Conservation (phyloP, 2,888 invertebrate species). For the Cremastinae sp. region DNA sequence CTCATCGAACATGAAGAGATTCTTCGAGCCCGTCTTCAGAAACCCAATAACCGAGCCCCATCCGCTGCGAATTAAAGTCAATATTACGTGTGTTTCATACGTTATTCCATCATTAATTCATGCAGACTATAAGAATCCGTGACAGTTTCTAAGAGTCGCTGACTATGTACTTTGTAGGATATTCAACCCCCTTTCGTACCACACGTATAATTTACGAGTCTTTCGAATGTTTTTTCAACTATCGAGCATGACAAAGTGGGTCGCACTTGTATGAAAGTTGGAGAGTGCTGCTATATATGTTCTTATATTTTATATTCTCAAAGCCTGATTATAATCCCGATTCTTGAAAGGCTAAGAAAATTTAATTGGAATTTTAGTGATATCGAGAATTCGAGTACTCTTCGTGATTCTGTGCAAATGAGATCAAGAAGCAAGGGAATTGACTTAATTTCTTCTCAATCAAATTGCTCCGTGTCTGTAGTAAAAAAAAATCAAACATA, state of each 20-base stretch:
- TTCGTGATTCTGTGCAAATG: too few relatives aligned
- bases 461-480: background rate
- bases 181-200: slow-evolving; percentile 40
- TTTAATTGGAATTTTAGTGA: too few relatives aligned
- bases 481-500: slow-evolving; percentile 4
- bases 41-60: slow-evolving; percentile 89
- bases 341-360: background rate
- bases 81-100: background rate
- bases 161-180: slow-evolving; percentile 38
- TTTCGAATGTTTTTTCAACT: slow-evolving; percentile 3
- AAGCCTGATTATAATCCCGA: background rate
- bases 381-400: too few relatives aligned
- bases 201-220: slow-evolving; percentile 43
- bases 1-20: slow-evolving; percentile 91
- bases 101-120: background rate
- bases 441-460: background rate
- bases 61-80: slow-evolving; percentile 82
- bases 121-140: slow-evolving; percentile 17
- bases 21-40: slow-evolving; percentile 94
- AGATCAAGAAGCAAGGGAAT: slow-evolving; percentile 3
- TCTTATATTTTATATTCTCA: background rate
- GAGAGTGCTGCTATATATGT: slow-evolving; percentile 15
- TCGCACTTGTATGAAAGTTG: slow-evolving; percentile 26
- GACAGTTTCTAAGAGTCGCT: slow-evolving; percentile 1
- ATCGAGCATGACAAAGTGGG: slow-evolving; percentile 60